These are phyloP conservation scores for Myathropa florea DNA, from an alignment of 2,888 invertebrate genomes.

Conservation along the genomic window DNA sequence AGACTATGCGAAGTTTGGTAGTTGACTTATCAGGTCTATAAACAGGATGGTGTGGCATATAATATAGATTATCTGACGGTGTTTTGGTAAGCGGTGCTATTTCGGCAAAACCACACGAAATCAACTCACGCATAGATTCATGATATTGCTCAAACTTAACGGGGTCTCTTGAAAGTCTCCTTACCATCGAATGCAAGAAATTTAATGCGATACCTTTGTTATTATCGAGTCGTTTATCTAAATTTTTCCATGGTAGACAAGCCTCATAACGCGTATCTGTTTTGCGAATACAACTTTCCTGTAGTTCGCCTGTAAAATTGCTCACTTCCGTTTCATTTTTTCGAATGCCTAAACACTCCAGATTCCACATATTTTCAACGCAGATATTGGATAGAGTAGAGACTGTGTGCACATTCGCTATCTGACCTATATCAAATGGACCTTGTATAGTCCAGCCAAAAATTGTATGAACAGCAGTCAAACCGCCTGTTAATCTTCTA, in stretches of 20 bases:
- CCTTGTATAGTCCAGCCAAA: constrained; percentile 7
- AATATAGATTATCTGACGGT: not conserved
- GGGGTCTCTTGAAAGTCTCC: constrained; percentile 10
- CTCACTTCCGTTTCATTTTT: no score
- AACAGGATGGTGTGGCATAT: constrained; percentile 12
- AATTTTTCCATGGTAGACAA: not conserved
- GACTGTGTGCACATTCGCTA: no score
- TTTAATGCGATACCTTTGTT: constrained; percentile 7
- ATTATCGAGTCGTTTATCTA: not conserved
- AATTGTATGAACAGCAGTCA: not conserved
- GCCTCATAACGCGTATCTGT: not conserved
- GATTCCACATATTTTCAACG: constrained; percentile 4
- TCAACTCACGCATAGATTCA: not conserved
- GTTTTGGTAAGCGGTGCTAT: not conserved
- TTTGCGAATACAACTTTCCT: not conserved
- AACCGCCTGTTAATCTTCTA: not conserved
- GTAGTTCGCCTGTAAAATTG: not conserved
- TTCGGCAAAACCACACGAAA: not conserved
- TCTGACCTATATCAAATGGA: not conserved
- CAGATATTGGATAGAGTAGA: no score
- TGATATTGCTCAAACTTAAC: no score
- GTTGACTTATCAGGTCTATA: not conserved
- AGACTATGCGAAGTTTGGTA: constrained; percentile 15
- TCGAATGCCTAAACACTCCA: not conserved
- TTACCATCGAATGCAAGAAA: not conserved